Conservation (phyloP, 92 coral and sea anemone species). For the Ricordea florida region DNA sequence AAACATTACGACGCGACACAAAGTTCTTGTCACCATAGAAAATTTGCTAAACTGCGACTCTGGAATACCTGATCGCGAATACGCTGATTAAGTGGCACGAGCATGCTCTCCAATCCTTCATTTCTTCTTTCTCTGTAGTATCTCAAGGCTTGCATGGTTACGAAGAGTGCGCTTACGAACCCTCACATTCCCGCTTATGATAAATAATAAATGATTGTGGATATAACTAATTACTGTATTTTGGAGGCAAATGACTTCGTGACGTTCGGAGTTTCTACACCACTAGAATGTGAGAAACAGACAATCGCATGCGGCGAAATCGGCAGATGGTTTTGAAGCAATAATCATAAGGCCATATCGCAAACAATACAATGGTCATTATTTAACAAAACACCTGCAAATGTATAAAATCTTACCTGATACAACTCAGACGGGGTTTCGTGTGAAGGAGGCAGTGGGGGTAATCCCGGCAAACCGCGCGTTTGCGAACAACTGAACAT, state of each 20-base stretch:
- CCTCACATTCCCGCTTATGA: too few species aligned
- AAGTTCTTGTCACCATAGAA: too few species aligned
- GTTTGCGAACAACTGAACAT: conserved; percentile 96
- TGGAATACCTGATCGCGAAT: too few species aligned
- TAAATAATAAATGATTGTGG: too few species aligned
- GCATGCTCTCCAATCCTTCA: conserved; percentile 25
- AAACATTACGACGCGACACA: too few species aligned
- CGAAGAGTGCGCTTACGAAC: too few species aligned
- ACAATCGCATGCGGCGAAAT: too few species aligned
- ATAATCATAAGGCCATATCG: conserved; percentile 28
- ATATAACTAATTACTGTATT: too few species aligned
- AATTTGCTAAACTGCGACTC: too few species aligned
- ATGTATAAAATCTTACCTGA: conserved; percentile 78
- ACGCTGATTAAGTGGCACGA: conserved; percentile 28
- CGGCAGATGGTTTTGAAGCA: conserved; percentile 39
- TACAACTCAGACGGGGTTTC: conserved; percentile 96
- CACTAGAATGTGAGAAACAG: too few species aligned
- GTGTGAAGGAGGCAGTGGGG: conserved; percentile 94
- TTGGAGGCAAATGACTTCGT: too few species aligned
- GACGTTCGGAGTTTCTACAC: too few species aligned
- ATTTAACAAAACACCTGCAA: conserved; percentile 10
- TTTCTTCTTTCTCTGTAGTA: conserved; percentile 12
- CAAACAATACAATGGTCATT: neutral
- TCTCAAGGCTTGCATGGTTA: conserved; percentile 52
- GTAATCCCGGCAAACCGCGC: conserved; percentile 94